Evolutionary conservation across 2,888 invertebrate species (phyloP), one percentile per base, ranked within the genome.

Genomic region (Machimus rusticus): DNA sequence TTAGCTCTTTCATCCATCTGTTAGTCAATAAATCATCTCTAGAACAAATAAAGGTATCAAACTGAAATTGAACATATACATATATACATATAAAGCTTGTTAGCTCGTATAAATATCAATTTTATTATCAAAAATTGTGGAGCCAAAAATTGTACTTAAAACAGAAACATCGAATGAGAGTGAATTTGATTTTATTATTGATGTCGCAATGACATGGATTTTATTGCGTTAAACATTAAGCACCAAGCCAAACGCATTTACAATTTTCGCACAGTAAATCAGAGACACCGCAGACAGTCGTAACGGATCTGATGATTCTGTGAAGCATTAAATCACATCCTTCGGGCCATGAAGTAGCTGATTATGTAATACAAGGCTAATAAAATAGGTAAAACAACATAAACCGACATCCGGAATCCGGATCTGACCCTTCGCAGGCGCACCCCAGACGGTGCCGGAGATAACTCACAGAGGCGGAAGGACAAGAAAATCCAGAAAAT

Each of bases 311-410:
- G 31, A 84, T 84, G 84, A 84, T 66, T 74, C 74, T 57, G 84
- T 84, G 84, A 74, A 37, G 34, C 39, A 46, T n/a, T 84, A 84
- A 84, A 84, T 84, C 84, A 84, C 66, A 37, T 12, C n/a, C 34
- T 46, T 46, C 57, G 57, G 19, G 43, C n/a, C n/a, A 1, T 66
- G 84, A 14, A 39, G 74, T 66, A 16, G 19, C 84, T 51, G 37
- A 19, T 88, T 89, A 51, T 51, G 51, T 89, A 88, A 89, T 89
- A 89, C 89, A 89, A 89, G 88, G 87, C 89, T 89, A 89, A 89
- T 89, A 88, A 88, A 89, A 85, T 74, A 43, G 46, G 43, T 86
- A 86, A 86, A 86, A 74, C 78, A 87, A 79, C 79, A 79, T 37
- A 74, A 87, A 81, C 79, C 34, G 87, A 81, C 86, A 86, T 87